A percentile compares a stretch with the other conserved stretches of the same genome.
Conservation (phyloP, 2,888 invertebrate species). For the Morpho helenor region DNA sequence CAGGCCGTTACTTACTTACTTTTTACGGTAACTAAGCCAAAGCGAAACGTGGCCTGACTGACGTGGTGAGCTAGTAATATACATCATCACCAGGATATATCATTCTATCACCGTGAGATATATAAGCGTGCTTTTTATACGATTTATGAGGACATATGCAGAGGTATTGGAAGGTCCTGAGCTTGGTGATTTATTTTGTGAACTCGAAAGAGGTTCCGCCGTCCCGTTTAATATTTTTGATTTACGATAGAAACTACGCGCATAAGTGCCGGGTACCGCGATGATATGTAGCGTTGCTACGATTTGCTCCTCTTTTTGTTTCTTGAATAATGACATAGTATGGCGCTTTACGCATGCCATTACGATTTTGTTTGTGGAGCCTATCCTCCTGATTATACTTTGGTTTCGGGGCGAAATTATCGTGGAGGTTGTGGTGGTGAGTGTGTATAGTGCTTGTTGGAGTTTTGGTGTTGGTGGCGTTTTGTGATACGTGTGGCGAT, state of each 20-base stretch:
- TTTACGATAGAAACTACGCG: constrained; percentile 77
- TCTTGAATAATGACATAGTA: constrained; percentile 72
- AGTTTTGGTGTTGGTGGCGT: no score
- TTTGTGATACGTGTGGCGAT: no score
- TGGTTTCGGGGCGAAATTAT: no score
- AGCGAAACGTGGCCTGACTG: no score
- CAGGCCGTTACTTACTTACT: no score
- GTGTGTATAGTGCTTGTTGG: no score
- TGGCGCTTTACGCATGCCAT: constrained; percentile 38
- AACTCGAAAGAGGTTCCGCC: constrained; percentile 77
- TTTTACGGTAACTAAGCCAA: no score
- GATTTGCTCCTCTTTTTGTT: constrained; percentile 67
- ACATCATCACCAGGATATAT: neutral
- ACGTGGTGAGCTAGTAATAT: neutral
- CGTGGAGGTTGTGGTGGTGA: no score
- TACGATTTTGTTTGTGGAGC: no score
- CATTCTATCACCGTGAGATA: constrained; percentile 26
- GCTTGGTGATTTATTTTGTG: constrained; percentile 75
- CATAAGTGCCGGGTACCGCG: constrained; percentile 70
- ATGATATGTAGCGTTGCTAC: constrained; percentile 75
- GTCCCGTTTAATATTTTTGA: constrained; percentile 78
- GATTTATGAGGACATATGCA: constrained; percentile 64
- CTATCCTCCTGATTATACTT: no score
- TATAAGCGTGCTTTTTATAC: constrained; percentile 41
- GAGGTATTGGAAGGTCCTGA: constrained; percentile 68